A percentile compares a stretch with the other conserved stretches of the same genome.
Evolutionary conservation across 2,888 invertebrate species (phyloP).

Genomic region (Andrena hattorfiana): DNA sequence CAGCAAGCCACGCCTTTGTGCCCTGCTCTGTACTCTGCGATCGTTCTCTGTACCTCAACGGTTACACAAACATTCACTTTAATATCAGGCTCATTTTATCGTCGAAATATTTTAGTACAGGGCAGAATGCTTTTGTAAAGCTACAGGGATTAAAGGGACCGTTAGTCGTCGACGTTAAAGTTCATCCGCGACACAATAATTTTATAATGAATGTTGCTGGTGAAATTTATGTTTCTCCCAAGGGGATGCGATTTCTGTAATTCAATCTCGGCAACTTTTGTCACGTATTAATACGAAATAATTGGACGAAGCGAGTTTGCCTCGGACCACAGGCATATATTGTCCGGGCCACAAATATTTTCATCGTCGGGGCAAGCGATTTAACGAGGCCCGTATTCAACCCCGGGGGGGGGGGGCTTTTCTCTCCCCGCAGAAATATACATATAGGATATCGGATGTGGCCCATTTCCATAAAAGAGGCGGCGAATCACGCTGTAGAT

Average conservation of each 20-base stretch:
- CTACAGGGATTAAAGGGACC: background rate
- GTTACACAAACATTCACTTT: background rate
- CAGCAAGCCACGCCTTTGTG: background rate
- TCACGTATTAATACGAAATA: conserved; percentile 17
- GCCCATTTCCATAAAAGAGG: conserved; percentile 65
- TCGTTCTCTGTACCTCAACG: background rate
- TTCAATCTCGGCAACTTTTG: background rate
- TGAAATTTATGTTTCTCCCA: background rate
- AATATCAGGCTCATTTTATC: background rate
- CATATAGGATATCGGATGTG: conserved; percentile 42
- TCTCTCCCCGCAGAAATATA: conserved; percentile 32
- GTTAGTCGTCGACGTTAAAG: background rate
- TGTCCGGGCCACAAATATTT: conserved; percentile 45
- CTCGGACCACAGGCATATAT: conserved; percentile 9
- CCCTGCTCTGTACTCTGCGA: background rate
- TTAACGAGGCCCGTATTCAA: conserved; percentile 35
- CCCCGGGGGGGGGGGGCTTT: conserved; percentile 21
- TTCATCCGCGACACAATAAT: background rate
- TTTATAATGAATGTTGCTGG: background rate
- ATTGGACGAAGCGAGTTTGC: background rate
- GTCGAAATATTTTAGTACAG: background rate
- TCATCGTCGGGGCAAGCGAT: conserved; percentile 47
- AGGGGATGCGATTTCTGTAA: background rate
- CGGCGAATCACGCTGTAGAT: conserved; percentile 49
- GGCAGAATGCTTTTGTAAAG: background rate